Base-by-base conservation (phyloP, 2,888 invertebrate genomes). In the Synanthedon tipuliformis region DNA sequence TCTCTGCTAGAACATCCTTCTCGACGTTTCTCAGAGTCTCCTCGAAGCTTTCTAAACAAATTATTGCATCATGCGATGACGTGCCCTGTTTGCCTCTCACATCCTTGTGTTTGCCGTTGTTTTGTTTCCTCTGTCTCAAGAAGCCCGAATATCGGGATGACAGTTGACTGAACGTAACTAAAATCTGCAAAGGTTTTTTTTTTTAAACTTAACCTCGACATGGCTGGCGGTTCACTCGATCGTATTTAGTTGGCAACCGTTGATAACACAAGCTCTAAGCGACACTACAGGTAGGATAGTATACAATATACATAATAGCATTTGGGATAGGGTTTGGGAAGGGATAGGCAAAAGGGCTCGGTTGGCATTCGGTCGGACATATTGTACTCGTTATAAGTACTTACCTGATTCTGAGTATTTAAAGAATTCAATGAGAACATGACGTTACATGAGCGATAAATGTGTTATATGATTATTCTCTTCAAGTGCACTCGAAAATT, bases 371-470 rank as follows among this genome's bases (percentile, higher is more conserved):
- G 34, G 34, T 34, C 34, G 34, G 10, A 34, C 12, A 16, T 10
- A 10, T 49, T 49, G 23, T 5, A 23, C 23, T 23, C 23, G 4
- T 23, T 5, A n/a, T n/a, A n/a, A n/a, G 4, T 16, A 49, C 49
- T 23, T 71, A 83, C 88, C 86, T 88, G 88, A 67, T 87, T 88
- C 80, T 87, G 88, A 65, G 78, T 86, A 68, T 88, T 88, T 68
- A 88, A 58, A 68, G 88, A 86, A 73, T 88, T 87, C 84, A 88
- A 66, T 84, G 88, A 88, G 78, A 88, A 87, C 88, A 88, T 88
- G 23, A 23, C 23, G 82, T 85, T 88, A 86, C 88, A 87, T 88
- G 81, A 74, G 85, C 16, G 73, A 73, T 78, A 70, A 72, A 66
- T 71, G 73, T 61, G 71, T 63, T 68, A 65, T 80, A 69, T 76